phyloP scores from a whole-genome alignment of 1,140 invertebrate genomes.

The Diprion similis region DNA sequence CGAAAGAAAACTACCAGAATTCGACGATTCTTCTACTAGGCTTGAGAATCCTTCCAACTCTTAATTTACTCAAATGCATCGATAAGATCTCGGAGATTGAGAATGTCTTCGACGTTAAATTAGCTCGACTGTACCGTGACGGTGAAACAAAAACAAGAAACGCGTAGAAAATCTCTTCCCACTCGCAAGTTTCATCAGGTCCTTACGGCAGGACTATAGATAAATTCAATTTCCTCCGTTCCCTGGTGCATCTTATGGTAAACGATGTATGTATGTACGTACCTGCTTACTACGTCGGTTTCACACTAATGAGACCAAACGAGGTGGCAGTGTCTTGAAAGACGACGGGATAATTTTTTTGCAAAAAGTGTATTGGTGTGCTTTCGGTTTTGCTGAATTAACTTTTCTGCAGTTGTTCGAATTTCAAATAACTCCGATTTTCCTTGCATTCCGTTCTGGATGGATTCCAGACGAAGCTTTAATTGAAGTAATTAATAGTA shows the following conservation, averaged over 20 bases:
- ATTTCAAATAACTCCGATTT: no score
- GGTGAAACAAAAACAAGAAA: not conserved
- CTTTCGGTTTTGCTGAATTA: not conserved
- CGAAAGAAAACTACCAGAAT: not conserved
- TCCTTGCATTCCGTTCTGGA: not conserved
- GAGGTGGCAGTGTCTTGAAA: not conserved
- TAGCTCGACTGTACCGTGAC: not conserved
- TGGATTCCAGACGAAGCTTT: not conserved
- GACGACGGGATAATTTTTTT: no score
- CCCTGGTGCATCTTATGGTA: not conserved
- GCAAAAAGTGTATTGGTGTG: not conserved
- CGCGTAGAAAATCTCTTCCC: not conserved
- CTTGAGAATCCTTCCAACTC: not conserved
- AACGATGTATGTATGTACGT: not conserved
- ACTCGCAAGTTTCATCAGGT: not conserved
- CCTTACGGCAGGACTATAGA: not conserved
- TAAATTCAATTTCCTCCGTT: not conserved
- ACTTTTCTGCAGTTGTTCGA: no score
- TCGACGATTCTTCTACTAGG: not conserved
- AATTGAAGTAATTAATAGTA: not conserved
- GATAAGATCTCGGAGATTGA: not conserved
- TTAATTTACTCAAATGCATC: not conserved
- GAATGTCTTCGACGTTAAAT: not conserved
- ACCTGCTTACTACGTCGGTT: not conserved
- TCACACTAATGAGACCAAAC: not conserved